Evolutionary conservation across 1,140 invertebrate genomes (phyloP), one percentile per base, ranked within the genome.

Genomic region (Sarcophaga bullata): DNA sequence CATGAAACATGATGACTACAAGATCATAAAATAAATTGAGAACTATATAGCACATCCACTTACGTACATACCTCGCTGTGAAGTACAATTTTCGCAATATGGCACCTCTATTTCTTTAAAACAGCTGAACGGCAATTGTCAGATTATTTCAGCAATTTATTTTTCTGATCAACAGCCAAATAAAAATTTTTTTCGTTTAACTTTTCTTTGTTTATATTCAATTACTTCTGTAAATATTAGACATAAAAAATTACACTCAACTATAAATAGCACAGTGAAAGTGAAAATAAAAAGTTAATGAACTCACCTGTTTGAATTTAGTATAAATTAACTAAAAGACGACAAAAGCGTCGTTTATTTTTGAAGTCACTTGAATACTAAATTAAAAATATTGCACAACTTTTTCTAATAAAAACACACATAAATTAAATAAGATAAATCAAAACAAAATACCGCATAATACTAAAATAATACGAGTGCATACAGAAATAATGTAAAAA

Each of bases 301-400:
- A 52, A 81, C 37, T 62, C 62, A 81, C 80, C 62, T 81, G 83
- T 78, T 83, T 68, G 6, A 84, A 81, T 82, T 82, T 10, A 8
- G 48, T 81, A 48, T 73, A 73, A 15, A 19, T 81, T 81, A 62
- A 68, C 15, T 68, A 46, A 3, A 5, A 78, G 75, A 50, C 75
- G 62, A 19, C 48, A 17, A 48, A 78, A 49, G 75, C 49, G 75
- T 50, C 75, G 19, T 78, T 50, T 49, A 50, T 78, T 78, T 78
- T 50, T 49, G 75, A 52, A 19, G 48, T 50, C 62, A 25, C 19
- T 68, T 68, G 62, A 68, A 78, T 13, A 81, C 80, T 81, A 72
- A 81, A 68, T 68, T 46, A 62, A 81, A 80, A 19, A 52, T 81
- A 81, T 81, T 81, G 37, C 62, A 81, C 80, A 81, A 81, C 80